A percentile compares a stretch with the other conserved stretches of the same genome.
Conservation (phyloP, 37 sponge, comb jelly and placozoan species). For the Halichondria panicea region DNA sequence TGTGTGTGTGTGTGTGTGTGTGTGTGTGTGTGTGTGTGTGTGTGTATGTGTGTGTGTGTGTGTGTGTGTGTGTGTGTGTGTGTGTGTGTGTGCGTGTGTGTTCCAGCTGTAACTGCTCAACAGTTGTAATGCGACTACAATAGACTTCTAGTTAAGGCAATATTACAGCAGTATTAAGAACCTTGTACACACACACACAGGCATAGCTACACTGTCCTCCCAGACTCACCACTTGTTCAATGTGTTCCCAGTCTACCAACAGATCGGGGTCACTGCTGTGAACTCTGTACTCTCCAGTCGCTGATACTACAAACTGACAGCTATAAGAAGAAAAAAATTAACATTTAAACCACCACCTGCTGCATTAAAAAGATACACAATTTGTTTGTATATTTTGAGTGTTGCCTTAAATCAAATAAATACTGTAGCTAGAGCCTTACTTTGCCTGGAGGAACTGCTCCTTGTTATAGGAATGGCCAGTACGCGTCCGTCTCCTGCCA, state of each 20-base stretch:
- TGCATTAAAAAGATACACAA: too few species aligned
- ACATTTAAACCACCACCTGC: too few species aligned
- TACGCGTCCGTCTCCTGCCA: constrained; percentile 7
- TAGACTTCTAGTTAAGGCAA: too few species aligned
- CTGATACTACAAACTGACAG: constrained; percentile 85
- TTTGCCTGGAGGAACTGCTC: constrained; percentile 89
- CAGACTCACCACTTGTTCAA: constrained; percentile 84
- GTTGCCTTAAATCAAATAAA: too few species aligned
- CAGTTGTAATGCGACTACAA: too few species aligned
- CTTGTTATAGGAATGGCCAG: constrained; percentile 56
- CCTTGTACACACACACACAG: neutral
- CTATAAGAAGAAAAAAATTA: constrained; percentile 26
- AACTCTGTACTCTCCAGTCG: constrained; percentile 60
- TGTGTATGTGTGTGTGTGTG: too few species aligned
- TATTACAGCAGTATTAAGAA: neutral
- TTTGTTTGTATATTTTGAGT: too few species aligned
- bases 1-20: too few species aligned
- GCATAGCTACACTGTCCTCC: neutral
- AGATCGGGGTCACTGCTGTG: constrained; percentile 71
- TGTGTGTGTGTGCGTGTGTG: too few species aligned
- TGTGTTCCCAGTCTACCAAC: constrained; percentile 75
- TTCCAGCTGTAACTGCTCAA: too few species aligned
- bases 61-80: too few species aligned
- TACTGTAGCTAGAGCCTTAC: constrained; percentile 25
- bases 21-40: too few species aligned